Conservation (phyloP, 2,888 invertebrate genomes). For the Caenorhabditis auriculariae region DNA sequence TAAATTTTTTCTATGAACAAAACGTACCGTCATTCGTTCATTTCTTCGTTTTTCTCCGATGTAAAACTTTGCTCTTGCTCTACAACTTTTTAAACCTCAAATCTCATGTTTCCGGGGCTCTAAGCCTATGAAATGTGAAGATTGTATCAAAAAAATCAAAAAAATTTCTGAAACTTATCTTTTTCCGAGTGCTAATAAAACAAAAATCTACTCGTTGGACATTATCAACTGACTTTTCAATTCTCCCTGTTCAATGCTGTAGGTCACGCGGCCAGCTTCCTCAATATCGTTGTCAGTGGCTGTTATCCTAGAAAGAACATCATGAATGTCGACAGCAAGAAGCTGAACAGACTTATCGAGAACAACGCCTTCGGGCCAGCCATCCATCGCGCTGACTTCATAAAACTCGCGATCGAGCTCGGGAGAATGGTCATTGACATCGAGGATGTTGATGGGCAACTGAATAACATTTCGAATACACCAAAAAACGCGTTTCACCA, state of each 20-base stretch:
- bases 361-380: constrained; percentile 42
- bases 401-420: constrained; percentile 23
- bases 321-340: background rate
- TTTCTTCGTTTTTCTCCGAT: too few relatives aligned
- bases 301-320: constrained; percentile 4
- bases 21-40: too few relatives aligned
- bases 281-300: constrained; percentile 37
- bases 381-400: constrained; percentile 43
- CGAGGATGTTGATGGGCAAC: constrained; percentile 35
- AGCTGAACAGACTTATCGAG: constrained; percentile 11
- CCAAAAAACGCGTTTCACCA: background rate
- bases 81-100: too few relatives aligned
- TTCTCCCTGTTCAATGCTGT: constrained; percentile 11
- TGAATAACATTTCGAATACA: constrained; percentile 7
- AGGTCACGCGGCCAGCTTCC: constrained; percentile 20
- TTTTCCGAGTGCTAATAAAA: too few relatives aligned
- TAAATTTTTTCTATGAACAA: too few relatives aligned
- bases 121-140: too few relatives aligned
- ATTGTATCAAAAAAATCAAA: too few relatives aligned
- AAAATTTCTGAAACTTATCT: too few relatives aligned
- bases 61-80: too few relatives aligned
- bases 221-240: constrained; percentile 11
- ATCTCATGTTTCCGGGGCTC: too few relatives aligned
- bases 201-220: background rate
- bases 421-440: constrained; percentile 52